A percentile compares a stretch with the other conserved stretches of the same genome.
Conservation (phyloP, 2,888 invertebrate species). For the Polydrusus pterygomalis region DNA sequence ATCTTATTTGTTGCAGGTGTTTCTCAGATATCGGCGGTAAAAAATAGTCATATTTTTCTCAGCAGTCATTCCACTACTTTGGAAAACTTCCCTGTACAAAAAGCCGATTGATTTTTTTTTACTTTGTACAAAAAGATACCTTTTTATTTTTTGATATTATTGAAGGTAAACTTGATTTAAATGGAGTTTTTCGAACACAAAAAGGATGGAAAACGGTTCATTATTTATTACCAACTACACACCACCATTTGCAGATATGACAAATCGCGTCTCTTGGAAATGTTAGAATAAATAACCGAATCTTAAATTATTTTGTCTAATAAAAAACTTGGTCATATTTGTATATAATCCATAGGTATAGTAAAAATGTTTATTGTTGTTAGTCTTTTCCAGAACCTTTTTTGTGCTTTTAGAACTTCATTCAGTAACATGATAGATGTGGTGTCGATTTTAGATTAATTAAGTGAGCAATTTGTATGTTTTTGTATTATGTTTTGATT, state of each 20-base stretch:
- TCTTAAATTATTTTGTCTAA: not conserved
- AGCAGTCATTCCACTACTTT: conserved; percentile 49
- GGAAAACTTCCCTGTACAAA: conserved; percentile 46
- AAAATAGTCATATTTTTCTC: conserved; percentile 49
- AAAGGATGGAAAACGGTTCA: conserved; percentile 4
- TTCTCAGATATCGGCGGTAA: conserved; percentile 47
- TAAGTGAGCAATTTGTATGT: conserved; percentile 39
- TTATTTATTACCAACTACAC: not conserved
- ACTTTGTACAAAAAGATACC: conserved; percentile 33
- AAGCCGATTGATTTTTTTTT: conserved; percentile 29
- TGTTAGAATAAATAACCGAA: too few relatives aligned
- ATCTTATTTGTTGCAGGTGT: conserved; percentile 42
- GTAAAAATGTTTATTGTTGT: not conserved
- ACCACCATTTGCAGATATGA: not conserved
- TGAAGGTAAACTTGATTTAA: conserved; percentile 7
- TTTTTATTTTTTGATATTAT: conserved; percentile 40
- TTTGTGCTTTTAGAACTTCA: conserved; percentile 21
- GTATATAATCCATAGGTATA: not conserved
- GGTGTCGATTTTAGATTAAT: conserved; percentile 25
- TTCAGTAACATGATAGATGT: conserved; percentile 13
- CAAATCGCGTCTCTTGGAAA: not conserved
- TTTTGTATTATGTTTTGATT: conserved; percentile 40
- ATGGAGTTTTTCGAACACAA: conserved; percentile 19
- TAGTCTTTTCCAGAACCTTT: conserved; percentile 1
- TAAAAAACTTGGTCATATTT: not conserved